Evolutionary conservation across 2,113 vertebrate species (phyloP).

Genomic region (Tyrannus savana): DNA sequence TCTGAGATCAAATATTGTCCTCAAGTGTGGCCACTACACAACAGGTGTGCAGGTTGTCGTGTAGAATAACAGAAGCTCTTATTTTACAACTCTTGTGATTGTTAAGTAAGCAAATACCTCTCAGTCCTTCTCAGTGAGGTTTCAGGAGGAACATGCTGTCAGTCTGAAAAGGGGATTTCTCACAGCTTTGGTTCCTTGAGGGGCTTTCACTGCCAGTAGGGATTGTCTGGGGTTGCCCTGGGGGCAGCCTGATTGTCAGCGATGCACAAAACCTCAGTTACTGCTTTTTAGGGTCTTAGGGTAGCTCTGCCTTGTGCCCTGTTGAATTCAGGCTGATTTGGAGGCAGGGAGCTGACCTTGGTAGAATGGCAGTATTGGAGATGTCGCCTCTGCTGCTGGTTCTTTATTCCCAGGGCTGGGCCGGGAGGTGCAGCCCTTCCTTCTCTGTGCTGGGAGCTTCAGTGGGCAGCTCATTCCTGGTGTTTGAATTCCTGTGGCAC

Average conservation of each 20-base stretch:
- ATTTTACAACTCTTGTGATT: not conserved
- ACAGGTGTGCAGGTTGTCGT: accelerated
- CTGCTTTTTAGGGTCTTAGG: not conserved
- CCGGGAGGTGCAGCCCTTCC: not conserved
- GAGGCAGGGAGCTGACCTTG: not conserved
- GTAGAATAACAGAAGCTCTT: not conserved
- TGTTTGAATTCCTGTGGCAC: not conserved
- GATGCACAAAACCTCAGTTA: not conserved
- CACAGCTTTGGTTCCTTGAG: not conserved
- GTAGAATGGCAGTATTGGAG: not conserved
- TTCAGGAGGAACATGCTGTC: not conserved
- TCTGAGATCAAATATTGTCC: not conserved
- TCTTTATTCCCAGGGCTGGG: not conserved
- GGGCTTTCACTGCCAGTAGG: not conserved
- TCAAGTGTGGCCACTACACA: not conserved
- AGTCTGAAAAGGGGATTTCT: not conserved
- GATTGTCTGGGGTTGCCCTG: not conserved
- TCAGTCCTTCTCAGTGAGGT: not conserved
- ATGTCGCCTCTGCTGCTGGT: not conserved
- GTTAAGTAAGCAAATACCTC: not conserved
- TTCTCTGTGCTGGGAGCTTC: not conserved
- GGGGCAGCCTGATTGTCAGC: not conserved
- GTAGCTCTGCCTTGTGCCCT: not conserved
- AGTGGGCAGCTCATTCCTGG: not conserved
- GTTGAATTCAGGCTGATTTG: not conserved